Percentiles rank a stretch among this genome's conserved stretches.
Conservation (phyloP, 2,797 vertebrate species). For the Babyrousa celebensis region DNA sequence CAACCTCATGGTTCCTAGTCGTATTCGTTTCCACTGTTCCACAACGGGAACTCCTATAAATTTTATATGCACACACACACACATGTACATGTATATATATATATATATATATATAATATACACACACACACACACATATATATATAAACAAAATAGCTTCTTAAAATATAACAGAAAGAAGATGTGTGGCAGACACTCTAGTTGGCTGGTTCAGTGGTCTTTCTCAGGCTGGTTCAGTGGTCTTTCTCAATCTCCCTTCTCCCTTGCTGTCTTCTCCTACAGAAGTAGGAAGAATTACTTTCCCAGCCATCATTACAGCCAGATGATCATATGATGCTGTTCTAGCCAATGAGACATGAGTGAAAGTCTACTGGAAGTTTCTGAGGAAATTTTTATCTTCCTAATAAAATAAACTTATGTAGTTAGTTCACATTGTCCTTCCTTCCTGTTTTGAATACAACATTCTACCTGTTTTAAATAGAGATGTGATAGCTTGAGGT, state of each 20-base stretch:
- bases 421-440: neutral
- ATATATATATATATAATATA: too few relatives aligned
- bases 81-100: too few relatives aligned
- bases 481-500: neutral
- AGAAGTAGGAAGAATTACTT: constrained; percentile 14
- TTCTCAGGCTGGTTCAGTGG: neutral
- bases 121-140: too few relatives aligned
- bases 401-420: neutral
- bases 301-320: neutral
- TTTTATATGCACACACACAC: too few relatives aligned
- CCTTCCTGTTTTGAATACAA: neutral
- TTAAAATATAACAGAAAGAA: neutral
- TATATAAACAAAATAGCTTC: too few relatives aligned
- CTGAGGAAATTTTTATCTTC: constrained; percentile 3
- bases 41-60: too few relatives aligned
- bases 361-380: constrained; percentile 10
- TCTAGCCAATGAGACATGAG: neutral
- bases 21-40: too few relatives aligned
- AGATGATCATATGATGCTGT: neutral
- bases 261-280: neutral
- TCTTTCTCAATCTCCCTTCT: neutral
- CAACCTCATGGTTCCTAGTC: too few relatives aligned
- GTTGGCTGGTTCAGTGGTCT: neutral
- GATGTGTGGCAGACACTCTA: neutral
- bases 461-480: neutral